These are phyloP conservation scores for Lytechinus variegatus DNA, from an alignment of 35 echinoderm and acorn worm species.

Conservation along the genomic window DNA sequence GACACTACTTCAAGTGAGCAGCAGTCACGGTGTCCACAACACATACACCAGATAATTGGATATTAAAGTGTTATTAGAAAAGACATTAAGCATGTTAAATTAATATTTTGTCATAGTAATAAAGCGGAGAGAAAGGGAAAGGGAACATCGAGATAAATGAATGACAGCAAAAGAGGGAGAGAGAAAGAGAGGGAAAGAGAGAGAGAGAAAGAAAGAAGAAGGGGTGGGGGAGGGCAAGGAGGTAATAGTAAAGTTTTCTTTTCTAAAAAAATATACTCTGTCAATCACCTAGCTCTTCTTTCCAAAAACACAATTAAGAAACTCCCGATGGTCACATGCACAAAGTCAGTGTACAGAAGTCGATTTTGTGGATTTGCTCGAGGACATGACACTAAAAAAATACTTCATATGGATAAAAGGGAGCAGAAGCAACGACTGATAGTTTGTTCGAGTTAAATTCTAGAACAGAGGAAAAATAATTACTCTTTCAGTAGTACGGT, in stretches of 20 bases:
- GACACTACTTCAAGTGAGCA: too few species aligned
- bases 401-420: too few species aligned
- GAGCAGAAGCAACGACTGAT: too few species aligned
- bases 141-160: background rate
- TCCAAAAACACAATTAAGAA: background rate
- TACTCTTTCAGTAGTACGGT: too few species aligned
- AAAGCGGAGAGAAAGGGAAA: background rate
- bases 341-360: background rate
- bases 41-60: too few species aligned
- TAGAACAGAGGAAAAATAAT: too few species aligned
- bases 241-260: background rate
- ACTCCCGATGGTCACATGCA: background rate
- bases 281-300: constrained; percentile 22
- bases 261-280: background rate
- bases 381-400: background rate
- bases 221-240: background rate
- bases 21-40: too few species aligned
- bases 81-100: too few species aligned
- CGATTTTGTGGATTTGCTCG: background rate
- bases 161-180: background rate
- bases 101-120: too few species aligned
- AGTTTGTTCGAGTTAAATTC: too few species aligned
- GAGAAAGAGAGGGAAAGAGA: background rate
- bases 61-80: too few species aligned
- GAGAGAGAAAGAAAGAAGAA: background rate